phyloP scores from a whole-genome alignment of 2,113 vertebrate species.

The Buteo buteo region DNA sequence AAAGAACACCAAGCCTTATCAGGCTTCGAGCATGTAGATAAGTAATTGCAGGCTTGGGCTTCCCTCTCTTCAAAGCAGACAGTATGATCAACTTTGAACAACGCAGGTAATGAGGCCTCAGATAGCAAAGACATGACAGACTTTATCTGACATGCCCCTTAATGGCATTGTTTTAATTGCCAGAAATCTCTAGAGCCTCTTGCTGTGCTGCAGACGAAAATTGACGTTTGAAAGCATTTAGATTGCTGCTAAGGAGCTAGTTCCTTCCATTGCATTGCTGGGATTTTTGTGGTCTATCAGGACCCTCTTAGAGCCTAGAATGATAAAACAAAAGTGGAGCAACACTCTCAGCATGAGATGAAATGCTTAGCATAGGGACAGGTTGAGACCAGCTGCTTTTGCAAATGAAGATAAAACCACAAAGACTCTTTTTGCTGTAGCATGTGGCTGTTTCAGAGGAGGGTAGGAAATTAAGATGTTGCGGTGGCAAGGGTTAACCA shows the following conservation, averaged over 20 bases:
- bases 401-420: neutral
- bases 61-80: neutral
- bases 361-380: neutral
- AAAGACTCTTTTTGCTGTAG: neutral
- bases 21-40: neutral
- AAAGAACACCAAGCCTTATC: neutral
- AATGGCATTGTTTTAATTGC: conserved; percentile 24
- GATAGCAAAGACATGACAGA: neutral
- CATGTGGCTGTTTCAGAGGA: neutral
- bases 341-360: neutral
- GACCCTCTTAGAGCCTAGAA: neutral
- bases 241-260: neutral
- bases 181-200: neutral
- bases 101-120: neutral
- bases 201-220: neutral
- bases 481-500: neutral
- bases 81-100: neutral
- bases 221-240: neutral
- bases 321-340: neutral
- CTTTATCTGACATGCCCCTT: neutral
- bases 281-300: neutral
- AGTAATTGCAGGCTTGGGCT: neutral
- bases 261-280: conserved; percentile 8
- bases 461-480: neutral
- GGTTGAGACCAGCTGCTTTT: conserved; percentile 25